Evolutionary conservation across 2,888 invertebrate genomes (phyloP).

Genomic region (Norana najaformis): DNA sequence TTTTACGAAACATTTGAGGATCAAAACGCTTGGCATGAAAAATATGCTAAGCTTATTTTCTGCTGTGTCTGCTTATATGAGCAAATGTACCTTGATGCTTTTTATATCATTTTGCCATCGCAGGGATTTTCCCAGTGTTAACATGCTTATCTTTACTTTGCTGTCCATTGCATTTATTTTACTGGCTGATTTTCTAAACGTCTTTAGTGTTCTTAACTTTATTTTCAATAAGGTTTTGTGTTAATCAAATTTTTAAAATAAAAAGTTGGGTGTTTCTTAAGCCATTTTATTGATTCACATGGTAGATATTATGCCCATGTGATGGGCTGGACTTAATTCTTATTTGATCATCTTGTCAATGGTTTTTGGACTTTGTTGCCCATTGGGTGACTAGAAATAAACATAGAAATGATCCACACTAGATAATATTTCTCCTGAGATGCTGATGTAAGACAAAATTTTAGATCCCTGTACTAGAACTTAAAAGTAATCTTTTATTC

Average conservation of each 20-base stretch:
- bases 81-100: not conserved
- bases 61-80: not conserved
- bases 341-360: not conserved
- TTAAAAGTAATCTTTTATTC: not conserved
- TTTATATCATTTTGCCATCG: not conserved
- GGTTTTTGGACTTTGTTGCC: not conserved
- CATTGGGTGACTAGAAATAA: not conserved
- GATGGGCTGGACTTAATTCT: not conserved
- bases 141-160: not conserved
- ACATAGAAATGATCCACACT: not conserved
- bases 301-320: not conserved
- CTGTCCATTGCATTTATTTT: not conserved
- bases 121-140: not conserved
- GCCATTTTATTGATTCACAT: not conserved
- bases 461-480: not conserved
- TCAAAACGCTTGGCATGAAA: not conserved
- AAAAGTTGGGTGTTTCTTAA: not conserved
- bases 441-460: not conserved
- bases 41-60: not conserved
- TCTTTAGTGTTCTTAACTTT: not conserved
- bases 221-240: not conserved
- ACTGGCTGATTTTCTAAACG: not conserved
- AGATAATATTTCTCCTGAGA: not conserved
- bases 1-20: not conserved
- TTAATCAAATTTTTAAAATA: not conserved